Conservation (phyloP, 2,888 invertebrate genomes). For the Pyrochroa serraticornis region DNA sequence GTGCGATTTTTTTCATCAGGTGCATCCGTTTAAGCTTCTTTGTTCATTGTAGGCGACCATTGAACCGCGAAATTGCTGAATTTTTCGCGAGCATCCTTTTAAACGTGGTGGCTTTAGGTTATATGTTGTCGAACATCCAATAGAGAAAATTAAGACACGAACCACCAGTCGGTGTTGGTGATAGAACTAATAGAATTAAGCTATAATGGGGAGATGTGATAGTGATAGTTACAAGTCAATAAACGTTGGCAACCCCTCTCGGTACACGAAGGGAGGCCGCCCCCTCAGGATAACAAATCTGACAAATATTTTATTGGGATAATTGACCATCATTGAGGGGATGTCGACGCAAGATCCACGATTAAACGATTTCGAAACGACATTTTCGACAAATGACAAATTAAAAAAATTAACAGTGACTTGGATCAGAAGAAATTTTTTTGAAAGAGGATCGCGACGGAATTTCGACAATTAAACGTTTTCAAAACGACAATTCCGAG, state of each 20-base stretch:
- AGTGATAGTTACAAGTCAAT: slow-evolving; percentile 22
- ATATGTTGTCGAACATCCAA: no score
- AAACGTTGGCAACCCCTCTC: slow-evolving; percentile 13
- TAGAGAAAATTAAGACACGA: no score
- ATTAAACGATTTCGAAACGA: no score
- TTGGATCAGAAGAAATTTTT: no score
- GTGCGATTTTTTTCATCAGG: slow-evolving; percentile 21
- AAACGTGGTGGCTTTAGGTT: no score
- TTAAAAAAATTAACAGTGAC: no score
- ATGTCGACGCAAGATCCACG: no score
- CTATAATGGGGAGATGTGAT: neutral
- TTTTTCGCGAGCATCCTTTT: slow-evolving; percentile 14
- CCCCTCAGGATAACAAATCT: slow-evolving; percentile 10
- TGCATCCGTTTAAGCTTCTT: slow-evolving; percentile 27
- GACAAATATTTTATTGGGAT: slow-evolving; percentile 11
- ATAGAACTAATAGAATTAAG: neutral
- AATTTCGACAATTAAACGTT: no score
- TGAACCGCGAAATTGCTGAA: slow-evolving; percentile 28
- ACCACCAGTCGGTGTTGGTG: no score
- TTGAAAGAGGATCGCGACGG: no score
- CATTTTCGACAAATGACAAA: no score
- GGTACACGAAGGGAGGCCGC: neutral
- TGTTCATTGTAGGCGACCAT: slow-evolving; percentile 27
- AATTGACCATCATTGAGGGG: neutral
- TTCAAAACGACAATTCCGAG: no score